These are phyloP conservation scores for Montipora cactus DNA, from an alignment of 64 coral and sea anemone species.

Conservation along the genomic window DNA sequence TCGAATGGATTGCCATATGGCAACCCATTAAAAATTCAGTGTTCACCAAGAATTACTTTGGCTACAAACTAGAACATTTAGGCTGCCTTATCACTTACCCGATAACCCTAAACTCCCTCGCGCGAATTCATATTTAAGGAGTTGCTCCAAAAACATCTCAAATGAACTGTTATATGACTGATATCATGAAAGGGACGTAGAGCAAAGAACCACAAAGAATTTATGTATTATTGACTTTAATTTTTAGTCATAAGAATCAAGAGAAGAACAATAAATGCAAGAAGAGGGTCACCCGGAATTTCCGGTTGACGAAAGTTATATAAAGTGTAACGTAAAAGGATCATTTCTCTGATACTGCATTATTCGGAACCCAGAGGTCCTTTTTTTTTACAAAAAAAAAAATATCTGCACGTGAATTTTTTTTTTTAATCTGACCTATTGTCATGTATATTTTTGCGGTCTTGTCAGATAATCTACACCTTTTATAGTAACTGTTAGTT, in stretches of 20 bases:
- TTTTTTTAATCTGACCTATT: too few species aligned
- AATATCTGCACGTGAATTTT: too few species aligned
- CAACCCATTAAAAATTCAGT: neutral
- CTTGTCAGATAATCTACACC: neutral
- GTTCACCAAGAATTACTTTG: neutral
- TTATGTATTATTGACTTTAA: slow-evolving; percentile 1
- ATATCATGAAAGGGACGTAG: neutral
- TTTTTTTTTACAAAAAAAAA: too few species aligned
- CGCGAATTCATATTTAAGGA: neutral
- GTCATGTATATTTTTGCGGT: neutral
- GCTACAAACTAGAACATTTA: neutral
- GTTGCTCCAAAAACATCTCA: too few species aligned
- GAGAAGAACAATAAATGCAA: neutral
- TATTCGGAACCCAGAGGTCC: too few species aligned
- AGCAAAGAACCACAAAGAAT: neutral
- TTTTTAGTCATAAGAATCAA: neutral
- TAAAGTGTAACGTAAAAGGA: neutral
- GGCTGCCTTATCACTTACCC: neutral
- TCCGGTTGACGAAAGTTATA: neutral
- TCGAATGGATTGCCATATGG: too few species aligned
- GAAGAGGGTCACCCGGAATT: neutral
- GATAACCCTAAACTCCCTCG: neutral
- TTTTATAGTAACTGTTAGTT: too few species aligned
- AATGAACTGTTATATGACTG: neutral
- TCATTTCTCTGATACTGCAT: neutral